Base-by-base conservation (phyloP, 1,140 invertebrate genomes). In the Drosophila hydei region DNA sequence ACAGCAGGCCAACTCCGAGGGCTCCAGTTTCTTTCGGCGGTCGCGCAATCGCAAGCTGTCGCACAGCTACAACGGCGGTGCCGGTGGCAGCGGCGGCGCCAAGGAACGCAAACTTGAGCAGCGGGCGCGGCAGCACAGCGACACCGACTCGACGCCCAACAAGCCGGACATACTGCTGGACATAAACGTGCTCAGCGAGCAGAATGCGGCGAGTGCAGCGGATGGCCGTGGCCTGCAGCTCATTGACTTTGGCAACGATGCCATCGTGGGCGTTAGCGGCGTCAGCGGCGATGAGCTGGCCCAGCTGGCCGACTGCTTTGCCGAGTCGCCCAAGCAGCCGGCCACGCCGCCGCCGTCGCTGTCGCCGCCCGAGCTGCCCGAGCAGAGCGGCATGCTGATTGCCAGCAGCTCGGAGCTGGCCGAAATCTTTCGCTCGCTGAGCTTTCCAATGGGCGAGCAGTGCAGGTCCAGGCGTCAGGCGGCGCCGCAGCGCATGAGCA, bases 91-190 rank as follows among this genome's bases (percentile, higher is more conserved):
- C 19, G 79, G 79, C 45, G 74, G 77, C 63, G 73, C 63, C 51
- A 84, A 73, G 61, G 77, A 79, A 72, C 78, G 76, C 52, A 91
- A 85, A 64, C 51, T 72, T 65, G 90, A 90, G 61, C 56, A 70
- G 58, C 77, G 79, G 50, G 64, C 76, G 19, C 62, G 88, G 11
- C 85, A 91, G 50, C 90, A 79, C 52, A 91, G 88, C 68, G 90
- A 91, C 42, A 91, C 90, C 14, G 90, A 91, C 42, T 89, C 80
- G 11, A 90, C 75, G 36, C 78, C 74, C 55, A 90, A 90, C 63
- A 91, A 91, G 50, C 90, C 90, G 58, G 90, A 91, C 59, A 90
- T 91, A 38, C 68, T 91, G 45, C 74, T 91, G 54, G 90, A 91
- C 60, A 90, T 91, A 30, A 91, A 91, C 65, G 79, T 90, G 45